Evolutionary conservation across 2,797 vertebrate genomes (phyloP), one percentile per base, ranked within the genome.

Genomic region (Spea hammondii): DNA sequence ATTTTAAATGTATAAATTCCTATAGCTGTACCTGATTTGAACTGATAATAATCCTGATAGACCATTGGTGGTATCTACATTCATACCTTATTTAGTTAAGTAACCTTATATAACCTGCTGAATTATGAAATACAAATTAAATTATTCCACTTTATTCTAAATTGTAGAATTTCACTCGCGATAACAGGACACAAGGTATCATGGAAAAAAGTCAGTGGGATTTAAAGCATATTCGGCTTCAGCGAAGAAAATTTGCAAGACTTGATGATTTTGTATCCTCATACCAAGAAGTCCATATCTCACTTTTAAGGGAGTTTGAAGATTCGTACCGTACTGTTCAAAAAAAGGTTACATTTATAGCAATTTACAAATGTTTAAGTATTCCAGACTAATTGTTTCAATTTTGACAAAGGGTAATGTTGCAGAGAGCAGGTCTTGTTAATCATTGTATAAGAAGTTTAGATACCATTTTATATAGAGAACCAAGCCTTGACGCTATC

Each of bases 251-350:
- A 64, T 64, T 64, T 64, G 60, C 60, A 64, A 64, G 60, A 64
- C 4, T 64, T n/a, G 60, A 64, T 64, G 60, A 64, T 64, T 64
- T 64, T 64, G 60, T 64, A 8, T 64, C 17, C 13, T 64, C 60
- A 64, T 64, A 64, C 60, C 60, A 64, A 64, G 60, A 64, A 64
- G 60, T 4, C 60, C 13, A 4, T 64, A 64, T 64, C 13, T 64
- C 60, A 64, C 60, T 64, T 64, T 64, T 64, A 64, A 64, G 13
- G 60, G 60, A 64, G 60, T 64, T 64, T 64, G 17, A 64, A 64
- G 60, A 64, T 64, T 64, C 60, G 4, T 64, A 64, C 6, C 13
- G 4, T 64, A 64, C 13, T 64, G 4, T 14, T 13, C 60, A 64
- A 14, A 64, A 14, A 64, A 64, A 64, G 60, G 60, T 64, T 64